Percentiles rank a stretch among this genome's conserved stretches.
phyloP scores from a whole-genome alignment of 1,140 invertebrate species.

The Drosophila saltans region DNA sequence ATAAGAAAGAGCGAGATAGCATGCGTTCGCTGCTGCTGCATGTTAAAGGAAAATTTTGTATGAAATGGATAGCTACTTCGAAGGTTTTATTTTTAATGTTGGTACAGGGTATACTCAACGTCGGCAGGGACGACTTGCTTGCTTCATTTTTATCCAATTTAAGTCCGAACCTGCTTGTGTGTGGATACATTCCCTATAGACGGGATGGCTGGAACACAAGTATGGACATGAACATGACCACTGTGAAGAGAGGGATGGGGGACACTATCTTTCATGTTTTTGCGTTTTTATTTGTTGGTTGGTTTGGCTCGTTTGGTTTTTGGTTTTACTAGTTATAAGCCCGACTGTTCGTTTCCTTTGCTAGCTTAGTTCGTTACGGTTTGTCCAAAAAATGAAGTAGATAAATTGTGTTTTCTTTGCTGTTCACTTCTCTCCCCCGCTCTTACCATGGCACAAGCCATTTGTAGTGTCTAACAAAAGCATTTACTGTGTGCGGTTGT shows the following conservation, averaged over 20 bases:
- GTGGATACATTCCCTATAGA: no score
- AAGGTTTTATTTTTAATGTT: no score
- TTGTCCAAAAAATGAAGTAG: conserved; percentile 59
- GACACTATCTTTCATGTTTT: conserved; percentile 1
- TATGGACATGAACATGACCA: conserved; percentile 9
- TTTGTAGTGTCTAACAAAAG: conserved; percentile 67
- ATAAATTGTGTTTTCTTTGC: conserved; percentile 62
- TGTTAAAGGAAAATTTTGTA: no score
- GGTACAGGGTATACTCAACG: no score
- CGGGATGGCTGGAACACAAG: conserved; percentile 19
- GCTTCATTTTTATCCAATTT: no score
- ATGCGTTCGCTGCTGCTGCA: no score
- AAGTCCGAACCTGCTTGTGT: no score
- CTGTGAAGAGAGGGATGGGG: background rate
- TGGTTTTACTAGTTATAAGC: conserved; percentile 7
- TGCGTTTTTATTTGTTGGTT: conserved; percentile 46
- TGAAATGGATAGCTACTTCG: no score
- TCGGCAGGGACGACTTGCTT: no score
- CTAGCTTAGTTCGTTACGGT: conserved; percentile 9
- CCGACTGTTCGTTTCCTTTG: conserved; percentile 11
- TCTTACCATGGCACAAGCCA: background rate
- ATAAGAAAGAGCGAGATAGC: no score
- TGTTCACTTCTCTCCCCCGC: background rate
- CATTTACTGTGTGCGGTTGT: conserved; percentile 61
- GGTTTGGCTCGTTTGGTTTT: conserved; percentile 17